These are phyloP conservation scores for Leucania comma DNA, from an alignment of 2,888 invertebrate genomes.

Conservation along the genomic window DNA sequence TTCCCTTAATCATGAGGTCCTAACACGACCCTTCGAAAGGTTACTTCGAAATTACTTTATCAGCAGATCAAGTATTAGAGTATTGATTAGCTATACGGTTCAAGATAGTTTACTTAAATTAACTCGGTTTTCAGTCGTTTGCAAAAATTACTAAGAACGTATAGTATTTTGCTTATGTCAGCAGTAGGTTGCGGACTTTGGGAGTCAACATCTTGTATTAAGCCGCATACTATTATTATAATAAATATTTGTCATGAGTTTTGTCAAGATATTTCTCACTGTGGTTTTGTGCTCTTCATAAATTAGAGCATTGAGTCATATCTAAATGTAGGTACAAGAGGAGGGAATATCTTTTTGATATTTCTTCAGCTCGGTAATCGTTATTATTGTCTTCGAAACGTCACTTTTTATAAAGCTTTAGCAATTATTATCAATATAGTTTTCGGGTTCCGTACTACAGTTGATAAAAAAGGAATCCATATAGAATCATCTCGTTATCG, in stretches of 20 bases:
- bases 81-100: slow-evolving; percentile 15
- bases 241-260: neutral
- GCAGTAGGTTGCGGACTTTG: neutral
- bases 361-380: too few relatives aligned
- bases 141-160: neutral
- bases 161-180: neutral
- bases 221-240: neutral
- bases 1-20: slow-evolving; percentile 17
- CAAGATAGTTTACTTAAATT: neutral
- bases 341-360: too few relatives aligned
- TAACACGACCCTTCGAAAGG: slow-evolving; percentile 1
- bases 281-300: neutral
- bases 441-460: too few relatives aligned
- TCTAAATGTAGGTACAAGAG: too few relatives aligned
- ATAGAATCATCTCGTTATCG: too few relatives aligned
- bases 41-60: slow-evolving; percentile 27
- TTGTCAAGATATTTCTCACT: neutral
- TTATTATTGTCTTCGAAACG: too few relatives aligned
- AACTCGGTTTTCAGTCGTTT: slow-evolving; percentile 8
- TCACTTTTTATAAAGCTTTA: too few relatives aligned
- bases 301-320: too few relatives aligned
- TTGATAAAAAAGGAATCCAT: too few relatives aligned
- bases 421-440: too few relatives aligned
- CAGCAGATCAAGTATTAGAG: slow-evolving; percentile 17
- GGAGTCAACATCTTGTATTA: neutral